phyloP scores from a whole-genome alignment of 2,797 vertebrate genomes.

The Silurus lanzhouensis region DNA sequence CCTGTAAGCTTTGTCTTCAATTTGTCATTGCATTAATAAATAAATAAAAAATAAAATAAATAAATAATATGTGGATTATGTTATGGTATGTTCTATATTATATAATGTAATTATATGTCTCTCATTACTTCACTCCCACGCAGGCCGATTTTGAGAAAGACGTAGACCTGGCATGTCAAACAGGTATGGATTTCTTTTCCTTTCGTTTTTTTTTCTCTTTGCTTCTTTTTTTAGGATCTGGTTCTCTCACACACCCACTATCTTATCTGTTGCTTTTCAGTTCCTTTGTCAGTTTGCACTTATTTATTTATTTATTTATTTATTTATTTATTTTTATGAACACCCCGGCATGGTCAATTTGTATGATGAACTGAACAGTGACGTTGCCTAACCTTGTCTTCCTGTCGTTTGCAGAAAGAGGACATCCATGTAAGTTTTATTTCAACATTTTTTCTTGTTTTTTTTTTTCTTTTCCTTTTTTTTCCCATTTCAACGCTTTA shows the following conservation, averaged over 20 bases:
- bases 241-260: constrained; percentile 44
- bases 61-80: not conserved
- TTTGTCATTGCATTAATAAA: not conserved
- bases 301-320: constrained; percentile 16
- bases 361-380: constrained; percentile 58
- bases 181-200: constrained; percentile 79
- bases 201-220: not conserved
- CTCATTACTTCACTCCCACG: constrained; percentile 66
- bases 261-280: not conserved
- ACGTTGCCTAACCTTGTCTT: constrained; percentile 63
- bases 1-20: not conserved
- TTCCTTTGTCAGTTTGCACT: constrained; percentile 29
- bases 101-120: not conserved
- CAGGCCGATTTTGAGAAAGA: constrained; percentile 99
- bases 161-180: constrained; percentile 97
- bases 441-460: constrained; percentile 2
- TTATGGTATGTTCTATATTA: no score
- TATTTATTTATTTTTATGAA: constrained; percentile 47
- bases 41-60: not conserved
- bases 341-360: not conserved
- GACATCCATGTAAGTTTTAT: constrained; percentile 83
- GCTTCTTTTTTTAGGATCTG: constrained; percentile 9
- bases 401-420: constrained; percentile 77
- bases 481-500: not conserved
- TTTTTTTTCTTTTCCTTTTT: not conserved